phyloP scores from a whole-genome alignment of 1,140 invertebrate species.

The Tetramorium parvispinum region DNA sequence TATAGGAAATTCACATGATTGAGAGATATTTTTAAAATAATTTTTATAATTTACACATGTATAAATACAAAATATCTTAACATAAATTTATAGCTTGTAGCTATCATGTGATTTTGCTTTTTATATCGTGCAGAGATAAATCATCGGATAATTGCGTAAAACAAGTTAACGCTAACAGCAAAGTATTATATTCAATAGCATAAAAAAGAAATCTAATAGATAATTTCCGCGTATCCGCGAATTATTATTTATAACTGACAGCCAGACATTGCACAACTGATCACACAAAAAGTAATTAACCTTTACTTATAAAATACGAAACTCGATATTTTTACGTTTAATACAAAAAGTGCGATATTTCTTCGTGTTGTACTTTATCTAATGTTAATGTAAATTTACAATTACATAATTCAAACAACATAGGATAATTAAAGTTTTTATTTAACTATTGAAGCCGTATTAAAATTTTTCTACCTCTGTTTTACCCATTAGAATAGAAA shows the following conservation, averaged over 20 bases:
- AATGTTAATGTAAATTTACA: slow-evolving; percentile 20
- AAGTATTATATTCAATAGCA: background rate
- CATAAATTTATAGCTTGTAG: background rate
- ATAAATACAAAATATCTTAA: background rate
- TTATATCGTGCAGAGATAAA: background rate
- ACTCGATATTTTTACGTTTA: background rate
- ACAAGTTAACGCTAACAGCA: background rate
- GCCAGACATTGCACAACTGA: background rate
- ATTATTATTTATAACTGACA: slow-evolving; percentile 12
- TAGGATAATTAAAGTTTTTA: background rate
- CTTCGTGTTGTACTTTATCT: slow-evolving; percentile 4
- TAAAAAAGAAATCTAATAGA: background rate
- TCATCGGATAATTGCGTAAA: background rate
- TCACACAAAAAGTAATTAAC: background rate
- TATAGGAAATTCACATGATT: background rate
- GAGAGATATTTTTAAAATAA: background rate
- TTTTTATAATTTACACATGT: background rate
- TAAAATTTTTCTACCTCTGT: background rate
- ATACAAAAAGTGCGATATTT: background rate
- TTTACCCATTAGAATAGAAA: background rate
- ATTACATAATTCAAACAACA: background rate
- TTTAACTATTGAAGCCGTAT: background rate
- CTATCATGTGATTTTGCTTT: background rate
- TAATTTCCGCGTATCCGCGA: background rate
- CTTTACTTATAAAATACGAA: background rate